Evolutionary conservation across 1,140 invertebrate species (phyloP).

Genomic region (Pemphigus obesinymphae): DNA sequence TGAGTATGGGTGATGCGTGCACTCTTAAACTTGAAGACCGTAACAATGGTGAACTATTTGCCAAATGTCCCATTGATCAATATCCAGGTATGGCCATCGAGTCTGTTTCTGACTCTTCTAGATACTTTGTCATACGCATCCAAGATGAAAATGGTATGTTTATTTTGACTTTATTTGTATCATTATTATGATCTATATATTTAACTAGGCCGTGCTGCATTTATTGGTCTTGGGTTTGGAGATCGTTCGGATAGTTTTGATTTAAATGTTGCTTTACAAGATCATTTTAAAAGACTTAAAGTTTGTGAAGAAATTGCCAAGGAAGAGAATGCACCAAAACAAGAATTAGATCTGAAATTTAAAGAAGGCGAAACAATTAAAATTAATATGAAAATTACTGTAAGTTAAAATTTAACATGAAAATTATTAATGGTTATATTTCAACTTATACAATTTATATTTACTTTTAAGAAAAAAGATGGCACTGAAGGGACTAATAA

Average conservation of each 20-base stretch:
- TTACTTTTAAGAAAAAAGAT: conserved; percentile 73
- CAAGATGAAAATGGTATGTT: conserved; percentile 83
- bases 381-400: conserved; percentile 96
- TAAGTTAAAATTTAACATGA: conserved; percentile 54
- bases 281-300: conserved; percentile 96
- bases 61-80: conserved; percentile 93
- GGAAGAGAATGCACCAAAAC: conserved; percentile 69
- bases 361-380: conserved; percentile 98
- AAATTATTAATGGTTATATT: neutral
- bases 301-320: conserved; percentile 85
- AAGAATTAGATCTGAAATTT: conserved; percentile 89
- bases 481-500: conserved; percentile 60
- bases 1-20: conserved; percentile 79
- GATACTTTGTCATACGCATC: conserved; percentile 96
- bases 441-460: neutral
- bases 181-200: neutral
- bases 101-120: conserved; percentile 92
- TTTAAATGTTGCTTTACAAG: conserved; percentile 95
- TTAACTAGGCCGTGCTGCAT: conserved; percentile 79
- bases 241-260: conserved; percentile 99
- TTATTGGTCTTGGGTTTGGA: conserved; percentile 94
- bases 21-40: conserved; percentile 95
- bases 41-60: conserved; percentile 89
- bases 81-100: conserved; percentile 94
- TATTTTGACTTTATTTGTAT: neutral